These are phyloP conservation scores for Heliconius cydno DNA, from an alignment of 2,888 invertebrate species.

Conservation along the genomic window DNA sequence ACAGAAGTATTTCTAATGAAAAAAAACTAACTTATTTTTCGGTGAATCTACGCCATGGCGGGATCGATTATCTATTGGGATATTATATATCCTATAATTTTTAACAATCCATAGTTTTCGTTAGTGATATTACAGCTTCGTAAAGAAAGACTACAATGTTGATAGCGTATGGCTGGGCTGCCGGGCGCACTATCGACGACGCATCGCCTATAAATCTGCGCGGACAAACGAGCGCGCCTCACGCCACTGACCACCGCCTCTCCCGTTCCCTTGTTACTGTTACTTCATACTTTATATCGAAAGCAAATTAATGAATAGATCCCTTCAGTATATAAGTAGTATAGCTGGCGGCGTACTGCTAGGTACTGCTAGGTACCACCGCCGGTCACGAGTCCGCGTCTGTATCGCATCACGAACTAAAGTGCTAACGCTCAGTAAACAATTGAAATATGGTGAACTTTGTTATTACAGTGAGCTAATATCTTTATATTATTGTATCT, in stretches of 20 bases:
- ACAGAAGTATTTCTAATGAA: no score
- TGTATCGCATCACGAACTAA: not conserved
- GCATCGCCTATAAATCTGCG: conserved; percentile 52
- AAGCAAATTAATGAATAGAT: not conserved
- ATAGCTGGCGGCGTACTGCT: not conserved
- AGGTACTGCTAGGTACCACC: not conserved
- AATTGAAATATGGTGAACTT: conserved; percentile 1
- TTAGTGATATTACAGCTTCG: not conserved
- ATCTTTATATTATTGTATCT: not conserved
- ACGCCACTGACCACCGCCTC: conserved; percentile 52
- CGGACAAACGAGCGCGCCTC: conserved; percentile 59
- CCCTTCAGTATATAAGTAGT: not conserved
- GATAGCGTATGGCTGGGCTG: not conserved
- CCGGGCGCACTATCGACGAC: conserved; percentile 17
- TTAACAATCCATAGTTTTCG: not conserved
- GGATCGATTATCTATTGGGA: no score
- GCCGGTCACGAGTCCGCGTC: not conserved
- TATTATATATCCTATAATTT: no score
- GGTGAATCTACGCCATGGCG: not conserved
- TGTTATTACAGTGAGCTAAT: not conserved
- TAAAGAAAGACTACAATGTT: not conserved
- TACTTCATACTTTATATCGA: conserved; percentile 18
- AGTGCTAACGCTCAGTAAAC: not conserved
- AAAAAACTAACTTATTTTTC: no score
- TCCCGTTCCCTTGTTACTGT: not conserved